Evolutionary conservation across 2,797 vertebrate species (phyloP).

Genomic region (Chromis chromis): DNA sequence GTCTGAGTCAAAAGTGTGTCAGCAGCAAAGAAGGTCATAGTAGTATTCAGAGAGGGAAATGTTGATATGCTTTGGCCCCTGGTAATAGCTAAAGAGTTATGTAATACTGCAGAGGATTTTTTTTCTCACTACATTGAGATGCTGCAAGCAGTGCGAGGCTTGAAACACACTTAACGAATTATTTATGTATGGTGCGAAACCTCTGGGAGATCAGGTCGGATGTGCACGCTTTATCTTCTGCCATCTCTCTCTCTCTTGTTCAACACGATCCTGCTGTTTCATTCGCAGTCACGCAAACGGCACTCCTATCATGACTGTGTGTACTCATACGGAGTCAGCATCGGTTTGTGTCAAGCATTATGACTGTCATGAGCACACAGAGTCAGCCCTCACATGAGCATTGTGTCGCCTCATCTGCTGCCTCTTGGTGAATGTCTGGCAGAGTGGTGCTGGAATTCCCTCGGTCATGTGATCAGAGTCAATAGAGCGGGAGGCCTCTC

Average conservation of each 20-base stretch:
- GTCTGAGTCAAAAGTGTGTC: conserved; percentile 59
- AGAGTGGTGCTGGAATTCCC: conserved; percentile 72
- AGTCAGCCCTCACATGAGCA: conserved; percentile 35
- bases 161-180: conserved; percentile 61
- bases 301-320: background rate
- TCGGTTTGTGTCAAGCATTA: background rate
- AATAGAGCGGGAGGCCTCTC: conserved; percentile 59
- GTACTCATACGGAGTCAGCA: background rate
- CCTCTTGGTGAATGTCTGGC: conserved; percentile 40
- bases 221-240: background rate
- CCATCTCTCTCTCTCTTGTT: background rate
- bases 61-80: conserved; percentile 59
- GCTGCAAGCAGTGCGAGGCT: conserved; percentile 56
- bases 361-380: conserved; percentile 25
- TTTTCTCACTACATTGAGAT: conserved; percentile 68
- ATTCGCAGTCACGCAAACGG: background rate
- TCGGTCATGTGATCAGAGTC: conserved; percentile 76
- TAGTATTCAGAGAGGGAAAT: conserved; percentile 30
- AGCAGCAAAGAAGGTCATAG: conserved; percentile 59
- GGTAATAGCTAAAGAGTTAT: conserved; percentile 77
- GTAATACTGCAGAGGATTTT: conserved; percentile 84
- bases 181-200: conserved; percentile 64
- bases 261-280: background rate
- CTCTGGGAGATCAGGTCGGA: conserved; percentile 23
- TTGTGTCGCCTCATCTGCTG: conserved; percentile 45